A percentile compares a stretch with the other conserved stretches of the same genome.
Conservation (phyloP, 2,888 invertebrate species). For the Agrochola macilenta region DNA sequence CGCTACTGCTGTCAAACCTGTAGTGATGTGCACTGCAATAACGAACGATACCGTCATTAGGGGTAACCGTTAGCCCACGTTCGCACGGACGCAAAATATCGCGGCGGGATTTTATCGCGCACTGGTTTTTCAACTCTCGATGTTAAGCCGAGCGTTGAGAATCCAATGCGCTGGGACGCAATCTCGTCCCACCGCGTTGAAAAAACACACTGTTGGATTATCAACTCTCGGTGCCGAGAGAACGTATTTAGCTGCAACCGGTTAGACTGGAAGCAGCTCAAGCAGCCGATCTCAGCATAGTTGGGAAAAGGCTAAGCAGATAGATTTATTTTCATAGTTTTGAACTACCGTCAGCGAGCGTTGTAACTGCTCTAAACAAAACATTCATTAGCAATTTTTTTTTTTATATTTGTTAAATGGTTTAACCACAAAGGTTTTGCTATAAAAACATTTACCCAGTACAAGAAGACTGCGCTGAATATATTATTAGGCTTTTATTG, state of each 20-base stretch:
- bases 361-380: neutral
- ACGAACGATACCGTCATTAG: neutral
- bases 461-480: neutral
- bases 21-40: neutral
- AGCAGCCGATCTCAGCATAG: neutral
- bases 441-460: neutral
- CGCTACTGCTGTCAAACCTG: constrained; percentile 43
- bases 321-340: neutral
- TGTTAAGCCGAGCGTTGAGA: too few relatives aligned
- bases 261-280: too few relatives aligned
- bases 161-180: too few relatives aligned
- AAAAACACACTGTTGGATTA: too few relatives aligned
- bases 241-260: too few relatives aligned
- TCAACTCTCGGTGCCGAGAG: too few relatives aligned
- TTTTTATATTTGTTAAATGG: too few relatives aligned
- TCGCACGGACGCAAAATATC: too few relatives aligned
- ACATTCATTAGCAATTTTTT: neutral
- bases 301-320: neutral
- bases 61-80: neutral
- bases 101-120: too few relatives aligned
- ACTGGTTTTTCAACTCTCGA: too few relatives aligned
- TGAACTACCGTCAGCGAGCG: neutral
- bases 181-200: too few relatives aligned
- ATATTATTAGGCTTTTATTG: neutral
- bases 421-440: neutral